A percentile compares a stretch with the other conserved stretches of the same genome.
Evolutionary conservation across 1,140 invertebrate species (phyloP).

Genomic region (Trachymyrmex septentrionalis): DNA sequence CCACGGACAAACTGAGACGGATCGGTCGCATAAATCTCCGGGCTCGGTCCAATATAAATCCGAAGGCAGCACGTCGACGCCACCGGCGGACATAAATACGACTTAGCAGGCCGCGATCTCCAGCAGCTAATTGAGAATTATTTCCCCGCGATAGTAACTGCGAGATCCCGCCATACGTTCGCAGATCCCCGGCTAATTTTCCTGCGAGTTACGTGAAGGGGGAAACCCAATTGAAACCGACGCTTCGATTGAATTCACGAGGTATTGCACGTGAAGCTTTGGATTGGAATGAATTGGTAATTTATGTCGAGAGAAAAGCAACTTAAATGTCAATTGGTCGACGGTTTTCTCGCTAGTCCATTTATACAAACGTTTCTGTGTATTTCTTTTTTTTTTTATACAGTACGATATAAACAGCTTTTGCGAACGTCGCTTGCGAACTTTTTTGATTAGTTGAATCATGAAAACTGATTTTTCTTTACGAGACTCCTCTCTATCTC

Average conservation of each 20-base stretch:
- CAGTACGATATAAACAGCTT: not conserved
- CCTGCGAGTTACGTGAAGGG: conserved; percentile 64
- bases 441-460: not conserved
- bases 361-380: not conserved
- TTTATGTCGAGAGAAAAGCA: conserved; percentile 41
- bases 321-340: not conserved
- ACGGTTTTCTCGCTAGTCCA: not conserved
- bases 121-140: conserved; percentile 82
- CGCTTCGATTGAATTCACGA: conserved; percentile 63
- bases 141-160: conserved; percentile 77
- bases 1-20: conserved; percentile 80
- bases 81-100: conserved; percentile 80
- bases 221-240: conserved; percentile 66
- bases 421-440: not conserved
- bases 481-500: not conserved
- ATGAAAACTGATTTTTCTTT: not conserved
- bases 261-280: conserved; percentile 31
- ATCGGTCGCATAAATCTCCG: conserved; percentile 82
- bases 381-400: not conserved
- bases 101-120: conserved; percentile 79
- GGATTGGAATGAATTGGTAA: conserved; percentile 46
- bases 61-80: conserved; percentile 66
- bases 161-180: conserved; percentile 32
- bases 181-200: conserved; percentile 67
- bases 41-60: conserved; percentile 79